These are phyloP conservation scores for Incurvaria masculella DNA, from an alignment of 2,888 invertebrate genomes.

Conservation along the genomic window DNA sequence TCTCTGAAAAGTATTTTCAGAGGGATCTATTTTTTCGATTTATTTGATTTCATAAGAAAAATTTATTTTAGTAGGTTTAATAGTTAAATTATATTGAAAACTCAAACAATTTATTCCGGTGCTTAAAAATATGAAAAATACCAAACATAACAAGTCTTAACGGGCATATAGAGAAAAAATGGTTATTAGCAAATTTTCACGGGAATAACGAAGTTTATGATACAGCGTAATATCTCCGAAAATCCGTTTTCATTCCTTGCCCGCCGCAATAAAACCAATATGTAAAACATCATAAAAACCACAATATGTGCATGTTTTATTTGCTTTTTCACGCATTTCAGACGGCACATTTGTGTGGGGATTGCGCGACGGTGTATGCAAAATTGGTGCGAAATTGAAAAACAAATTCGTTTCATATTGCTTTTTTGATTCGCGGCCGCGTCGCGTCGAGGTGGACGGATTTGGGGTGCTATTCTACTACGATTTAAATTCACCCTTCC, in stretches of 20 bases:
- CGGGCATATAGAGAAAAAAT: constrained; percentile 18
- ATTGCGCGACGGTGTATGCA: constrained; percentile 32
- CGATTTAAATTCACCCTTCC: not conserved
- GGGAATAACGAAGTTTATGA: constrained; percentile 25
- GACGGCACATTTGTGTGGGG: not conserved
- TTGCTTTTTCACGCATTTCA: constrained; percentile 22
- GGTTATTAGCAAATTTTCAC: constrained; percentile 29
- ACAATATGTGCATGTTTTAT: constrained; percentile 42
- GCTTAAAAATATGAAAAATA: constrained; percentile 18
- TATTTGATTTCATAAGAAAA: no score
- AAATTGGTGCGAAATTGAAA: constrained; percentile 57
- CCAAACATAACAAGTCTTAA: constrained; percentile 19
- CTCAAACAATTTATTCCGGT: no score
- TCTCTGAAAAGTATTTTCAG: no score
- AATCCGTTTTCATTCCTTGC: constrained; percentile 6
- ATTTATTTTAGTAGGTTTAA: no score
- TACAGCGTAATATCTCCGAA: constrained; percentile 8
- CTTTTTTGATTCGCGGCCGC: constrained; percentile 36
- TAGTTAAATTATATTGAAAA: no score
- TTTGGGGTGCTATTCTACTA: constrained; percentile 25
- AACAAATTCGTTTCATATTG: constrained; percentile 58
- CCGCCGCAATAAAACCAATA: constrained; percentile 26
- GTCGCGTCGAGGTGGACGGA: constrained; percentile 18
- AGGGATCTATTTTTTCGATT: no score
- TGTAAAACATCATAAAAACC: constrained; percentile 50